These are phyloP conservation scores for Dromius quadrimaculatus DNA, from an alignment of 2,888 invertebrate species.

Conservation along the genomic window DNA sequence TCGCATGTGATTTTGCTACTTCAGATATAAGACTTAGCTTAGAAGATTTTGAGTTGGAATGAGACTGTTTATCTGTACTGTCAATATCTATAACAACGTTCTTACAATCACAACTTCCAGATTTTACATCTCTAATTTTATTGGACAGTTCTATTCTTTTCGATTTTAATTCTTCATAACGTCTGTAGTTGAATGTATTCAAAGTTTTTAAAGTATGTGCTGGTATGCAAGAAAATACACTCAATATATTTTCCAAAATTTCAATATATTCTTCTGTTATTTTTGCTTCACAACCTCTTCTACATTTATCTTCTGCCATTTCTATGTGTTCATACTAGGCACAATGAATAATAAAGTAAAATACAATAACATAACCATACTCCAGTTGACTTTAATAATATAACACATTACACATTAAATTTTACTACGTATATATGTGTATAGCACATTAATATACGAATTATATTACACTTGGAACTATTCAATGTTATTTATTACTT, in stretches of 20 bases:
- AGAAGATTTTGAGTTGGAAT: not conserved
- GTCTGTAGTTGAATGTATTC: slow-evolving; percentile 29
- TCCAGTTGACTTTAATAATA: too few species aligned
- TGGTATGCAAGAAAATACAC: slow-evolving; percentile 30
- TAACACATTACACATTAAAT: too few species aligned
- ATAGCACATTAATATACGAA: too few species aligned
- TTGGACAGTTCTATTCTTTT: not conserved
- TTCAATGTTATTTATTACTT: too few species aligned
- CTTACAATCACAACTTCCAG: slow-evolving; percentile 13
- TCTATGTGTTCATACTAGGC: not conserved
- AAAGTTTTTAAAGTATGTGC: slow-evolving; percentile 17
- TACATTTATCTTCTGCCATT: slow-evolving; percentile 18
- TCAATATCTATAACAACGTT: not conserved
- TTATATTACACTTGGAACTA: too few species aligned
- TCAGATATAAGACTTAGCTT: not conserved
- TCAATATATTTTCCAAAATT: slow-evolving; percentile 27
- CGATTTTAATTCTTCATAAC: slow-evolving; percentile 11
- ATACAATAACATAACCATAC: too few species aligned
- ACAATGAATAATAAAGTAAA: too few species aligned
- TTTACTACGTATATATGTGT: too few species aligned
- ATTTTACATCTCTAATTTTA: slow-evolving; percentile 15
- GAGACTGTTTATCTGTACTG: not conserved
- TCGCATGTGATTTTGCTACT: not conserved
- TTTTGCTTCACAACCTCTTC: not conserved
- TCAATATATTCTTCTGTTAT: slow-evolving; percentile 25